Evolutionary conservation across 2,888 invertebrate species (phyloP), one percentile per base, ranked within the genome.

Genomic region (Drosophila falleni): DNA sequence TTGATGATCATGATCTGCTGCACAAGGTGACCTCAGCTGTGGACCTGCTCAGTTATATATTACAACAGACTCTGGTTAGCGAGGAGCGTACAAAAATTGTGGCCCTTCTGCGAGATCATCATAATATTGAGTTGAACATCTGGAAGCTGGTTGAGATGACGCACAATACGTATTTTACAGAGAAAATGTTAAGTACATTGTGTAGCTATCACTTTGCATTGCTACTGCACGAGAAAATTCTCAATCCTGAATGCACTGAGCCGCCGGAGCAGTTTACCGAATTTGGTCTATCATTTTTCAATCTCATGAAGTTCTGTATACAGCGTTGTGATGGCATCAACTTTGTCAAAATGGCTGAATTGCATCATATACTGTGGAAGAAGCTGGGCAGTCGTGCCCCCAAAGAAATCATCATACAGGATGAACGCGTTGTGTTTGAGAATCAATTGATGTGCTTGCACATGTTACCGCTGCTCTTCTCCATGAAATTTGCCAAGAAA

Each of bases 391-490:
- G 74, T 3, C 80, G 91, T 5, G 91, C 90, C 2, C 92, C 92
- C 11, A 82, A 86, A 31, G 91, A 93, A 75, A 90, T 93, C 23
- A 76, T 90, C 15, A 90, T 93, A 23, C 91, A 91, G 72, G 88
- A 91, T 42, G 90, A 93, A 53, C 80, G 85, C 0, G 90, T 92
- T 8, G 81, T 94, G 33, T 93, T 95, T 66, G 94, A 95, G 78
- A 94, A 94, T 85, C 95, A 95, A 89, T 91, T 95, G 75, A 90
- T 95, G 23, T 93, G 94, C 54, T 93, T 95, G 72, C 94, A 95
- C 88, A 91, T 96, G 13, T 91, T 96, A 47, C 96, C 97, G 0
- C 89, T 95, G 33, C 90, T 95, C 33, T 91, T 93, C 39, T 92
- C 94, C 39, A 91, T 94, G 39, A 90, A 92, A 42, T 86, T 90